Evolutionary conservation across 2,888 invertebrate genomes (phyloP).

Genomic region (Coremacera marginata): DNA sequence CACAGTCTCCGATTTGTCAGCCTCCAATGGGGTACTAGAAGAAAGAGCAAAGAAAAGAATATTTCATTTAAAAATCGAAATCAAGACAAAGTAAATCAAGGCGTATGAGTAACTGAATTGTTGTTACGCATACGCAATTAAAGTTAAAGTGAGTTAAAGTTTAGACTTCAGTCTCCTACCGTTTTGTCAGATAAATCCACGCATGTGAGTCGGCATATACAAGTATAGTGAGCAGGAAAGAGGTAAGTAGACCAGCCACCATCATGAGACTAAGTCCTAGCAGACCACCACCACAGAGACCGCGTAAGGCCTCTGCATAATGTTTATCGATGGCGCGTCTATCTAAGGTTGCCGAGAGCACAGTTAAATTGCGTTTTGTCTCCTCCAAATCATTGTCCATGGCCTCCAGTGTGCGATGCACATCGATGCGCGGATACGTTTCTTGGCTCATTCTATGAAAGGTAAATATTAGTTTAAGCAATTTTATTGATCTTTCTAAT

Average conservation of each 20-base stretch:
- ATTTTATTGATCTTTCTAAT: neutral
- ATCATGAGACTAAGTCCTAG: slow-evolving; percentile 88
- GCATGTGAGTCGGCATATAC: slow-evolving; percentile 96
- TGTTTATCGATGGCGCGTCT: slow-evolving; percentile 86
- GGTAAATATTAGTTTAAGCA: neutral
- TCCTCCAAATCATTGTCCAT: slow-evolving; percentile 68
- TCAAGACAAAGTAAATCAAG: neutral
- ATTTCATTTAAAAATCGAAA: neutral
- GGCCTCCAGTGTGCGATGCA: slow-evolving; percentile 62
- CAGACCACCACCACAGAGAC: slow-evolving; percentile 86
- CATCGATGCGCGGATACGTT: slow-evolving; percentile 67
- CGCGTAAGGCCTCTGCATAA: slow-evolving; percentile 83
- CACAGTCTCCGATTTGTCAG: slow-evolving; percentile 69
- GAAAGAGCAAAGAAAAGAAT: slow-evolving; percentile 16
- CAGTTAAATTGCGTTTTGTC: slow-evolving; percentile 69
- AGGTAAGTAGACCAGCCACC: slow-evolving; percentile 87
- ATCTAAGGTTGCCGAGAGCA: slow-evolving; percentile 77
- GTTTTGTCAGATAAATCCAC: slow-evolving; percentile 95
- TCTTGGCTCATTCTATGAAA: slow-evolving; percentile 66
- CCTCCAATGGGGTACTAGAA: slow-evolving; percentile 61
- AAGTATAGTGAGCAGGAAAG: slow-evolving; percentile 89
- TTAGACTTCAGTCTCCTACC: too few relatives aligned
- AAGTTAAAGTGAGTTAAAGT: neutral
- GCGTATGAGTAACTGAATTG: neutral
- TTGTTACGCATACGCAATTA: neutral